phyloP scores from a whole-genome alignment of 1,140 invertebrate genomes.

The Whitmania pigra region DNA sequence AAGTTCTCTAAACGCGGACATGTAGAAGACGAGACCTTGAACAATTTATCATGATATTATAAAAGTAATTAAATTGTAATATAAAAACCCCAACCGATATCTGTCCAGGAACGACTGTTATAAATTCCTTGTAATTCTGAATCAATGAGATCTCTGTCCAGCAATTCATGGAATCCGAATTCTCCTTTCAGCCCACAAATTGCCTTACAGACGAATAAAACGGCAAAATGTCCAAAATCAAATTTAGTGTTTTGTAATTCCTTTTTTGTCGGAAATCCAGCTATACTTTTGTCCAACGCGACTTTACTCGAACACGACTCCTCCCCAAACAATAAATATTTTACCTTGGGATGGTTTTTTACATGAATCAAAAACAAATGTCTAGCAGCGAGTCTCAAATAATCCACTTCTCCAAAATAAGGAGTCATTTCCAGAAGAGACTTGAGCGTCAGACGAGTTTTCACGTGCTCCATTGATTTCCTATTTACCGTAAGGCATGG shows the following conservation, averaged over 20 bases:
- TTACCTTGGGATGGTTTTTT: conserved; percentile 1
- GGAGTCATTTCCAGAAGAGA: neutral
- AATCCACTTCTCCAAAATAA: neutral
- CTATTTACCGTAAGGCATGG: too few relatives aligned
- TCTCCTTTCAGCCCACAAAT: conserved; percentile 1
- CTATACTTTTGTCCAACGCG: too few relatives aligned
- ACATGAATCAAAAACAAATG: neutral
- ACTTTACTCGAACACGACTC: too few relatives aligned
- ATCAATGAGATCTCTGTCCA: neutral
- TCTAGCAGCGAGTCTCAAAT: neutral
- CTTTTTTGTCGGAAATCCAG: too few relatives aligned
- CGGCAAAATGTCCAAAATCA: conserved; percentile 5
- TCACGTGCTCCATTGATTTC: too few relatives aligned
- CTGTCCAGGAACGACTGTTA: neutral
- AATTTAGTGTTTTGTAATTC: neutral
- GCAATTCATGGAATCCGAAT: conserved; percentile 3
- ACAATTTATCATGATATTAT: neutral
- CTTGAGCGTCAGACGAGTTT: neutral
- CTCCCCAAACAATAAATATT: neutral
- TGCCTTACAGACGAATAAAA: conserved; percentile 2
- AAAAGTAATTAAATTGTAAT: neutral
- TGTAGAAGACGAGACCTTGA: conserved; percentile 5
- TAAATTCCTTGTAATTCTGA: neutral
- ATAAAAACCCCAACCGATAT: neutral
- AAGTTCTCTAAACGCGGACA: neutral